Base-by-base conservation (phyloP, 1,140 invertebrate genomes). In the Meloidogyne hapla region DNA sequence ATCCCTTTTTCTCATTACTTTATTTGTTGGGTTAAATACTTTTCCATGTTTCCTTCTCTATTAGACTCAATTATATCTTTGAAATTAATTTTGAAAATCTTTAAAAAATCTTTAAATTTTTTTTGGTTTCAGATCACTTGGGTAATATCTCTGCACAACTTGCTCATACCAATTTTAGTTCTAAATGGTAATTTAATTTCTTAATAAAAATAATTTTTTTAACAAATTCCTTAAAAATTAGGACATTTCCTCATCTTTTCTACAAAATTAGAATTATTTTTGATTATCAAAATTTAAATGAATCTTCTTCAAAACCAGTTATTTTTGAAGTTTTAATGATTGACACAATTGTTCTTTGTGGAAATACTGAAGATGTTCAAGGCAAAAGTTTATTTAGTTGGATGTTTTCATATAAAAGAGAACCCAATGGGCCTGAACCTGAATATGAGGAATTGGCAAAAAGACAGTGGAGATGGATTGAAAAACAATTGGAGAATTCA, bases 381-480 rank as follows among this genome's bases (percentile, higher is more conserved):
- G 83, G 78, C 15, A 33, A 79, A 23, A 76, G 69, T 63, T 26
- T 81, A 38, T 75, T 80, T 48, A 77, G 28, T 23, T 83, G 80
- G 82, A n/a, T 83, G 21, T 77, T 69, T 33, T 48, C 67, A n/a
- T 74, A 63, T n/a, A 77, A 82, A 65, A 23, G 67, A 21, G 61
- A 76, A 18, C 81, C 81, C 6, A 81, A 83, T 28, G 40, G 70
- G 25, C 82, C 76, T 33, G 26, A 77, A 21, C 75, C 79, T 18
- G 28, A 56, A 18, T 71, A 76, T 72, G 38, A 40, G 0, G 77
- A 84, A 69, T 66, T 78, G 1, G 86, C 87, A 2, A 81, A 88
- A 62, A 72, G 84, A 15, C 88, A 90, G 74, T 89, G 88, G 87
- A 21, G 70, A 8, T 89, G 89, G 87, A 86, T 90, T 61, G 87